These are phyloP conservation scores for Gymnobelideus leadbeateri DNA, from an alignment of 2,113 vertebrate genomes.

Conservation along the genomic window DNA sequence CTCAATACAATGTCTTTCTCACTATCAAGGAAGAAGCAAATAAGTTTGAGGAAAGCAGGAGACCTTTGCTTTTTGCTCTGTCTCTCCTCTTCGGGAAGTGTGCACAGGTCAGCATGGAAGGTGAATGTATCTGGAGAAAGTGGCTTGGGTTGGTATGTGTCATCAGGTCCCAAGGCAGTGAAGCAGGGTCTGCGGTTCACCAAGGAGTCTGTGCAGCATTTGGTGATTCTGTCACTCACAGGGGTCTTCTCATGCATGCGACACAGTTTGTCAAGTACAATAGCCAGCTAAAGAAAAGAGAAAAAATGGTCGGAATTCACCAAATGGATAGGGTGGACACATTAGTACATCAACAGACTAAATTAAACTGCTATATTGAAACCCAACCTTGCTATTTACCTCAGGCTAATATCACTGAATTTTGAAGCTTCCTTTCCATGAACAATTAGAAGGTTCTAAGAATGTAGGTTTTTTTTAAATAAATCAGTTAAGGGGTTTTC, in stretches of 20 bases:
- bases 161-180: conserved; percentile 38
- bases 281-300: conserved; percentile 25
- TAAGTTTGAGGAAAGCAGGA: neutral
- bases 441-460: neutral
- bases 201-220: conserved; percentile 70
- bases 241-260: conserved; percentile 67
- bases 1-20: neutral
- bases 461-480: neutral
- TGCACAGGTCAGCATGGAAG: conserved; percentile 72
- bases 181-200: conserved; percentile 70
- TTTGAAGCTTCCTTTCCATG: conserved; percentile 5
- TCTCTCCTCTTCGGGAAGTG: conserved; percentile 48
- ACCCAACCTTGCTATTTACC: neutral
- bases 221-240: conserved; percentile 59
- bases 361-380: neutral
- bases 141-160: conserved; percentile 50
- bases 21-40: neutral
- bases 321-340: neutral
- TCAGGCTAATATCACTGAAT: neutral
- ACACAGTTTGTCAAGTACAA: conserved; percentile 65
- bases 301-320: neutral
- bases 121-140: conserved; percentile 68
- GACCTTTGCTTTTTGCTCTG: conserved; percentile 68
- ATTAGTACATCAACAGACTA: neutral
- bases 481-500: neutral